These are phyloP conservation scores for Phthorimaea operculella DNA, from an alignment of 1,140 invertebrate genomes.

Conservation along the genomic window DNA sequence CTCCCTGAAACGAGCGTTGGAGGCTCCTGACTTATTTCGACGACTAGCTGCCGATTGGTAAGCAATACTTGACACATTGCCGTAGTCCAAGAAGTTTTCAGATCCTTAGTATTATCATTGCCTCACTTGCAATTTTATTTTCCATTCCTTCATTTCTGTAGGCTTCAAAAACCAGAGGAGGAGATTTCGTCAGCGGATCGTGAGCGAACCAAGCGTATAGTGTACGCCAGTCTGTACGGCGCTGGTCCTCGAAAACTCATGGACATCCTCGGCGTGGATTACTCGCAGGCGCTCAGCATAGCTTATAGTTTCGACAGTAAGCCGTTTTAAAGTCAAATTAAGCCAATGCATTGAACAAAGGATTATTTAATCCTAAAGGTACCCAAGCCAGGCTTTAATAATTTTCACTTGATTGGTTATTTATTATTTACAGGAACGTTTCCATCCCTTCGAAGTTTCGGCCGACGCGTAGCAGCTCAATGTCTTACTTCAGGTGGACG, in stretches of 20 bases:
- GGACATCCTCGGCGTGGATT: slow-evolving; percentile 64
- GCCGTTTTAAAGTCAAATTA: too few relatives aligned
- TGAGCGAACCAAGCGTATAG: slow-evolving; percentile 70
- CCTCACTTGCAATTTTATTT: too few relatives aligned
- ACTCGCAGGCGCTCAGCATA: slow-evolving; percentile 41
- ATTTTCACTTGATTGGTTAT: too few relatives aligned
- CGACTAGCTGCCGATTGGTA: slow-evolving; percentile 68
- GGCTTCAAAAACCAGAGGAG: slow-evolving; percentile 43
- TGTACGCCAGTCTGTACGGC: slow-evolving; percentile 73
- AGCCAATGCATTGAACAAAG: too few relatives aligned
- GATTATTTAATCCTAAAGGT: too few relatives aligned
- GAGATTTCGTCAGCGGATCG: slow-evolving; percentile 50
- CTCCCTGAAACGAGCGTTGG: slow-evolving; percentile 52
- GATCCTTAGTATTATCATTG: too few relatives aligned
- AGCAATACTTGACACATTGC: too few relatives aligned
- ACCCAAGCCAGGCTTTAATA: too few relatives aligned
- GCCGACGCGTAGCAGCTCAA: slow-evolving; percentile 46
- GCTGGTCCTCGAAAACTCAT: slow-evolving; percentile 67
- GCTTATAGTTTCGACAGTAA: slow-evolving; percentile 24
- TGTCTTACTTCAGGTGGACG: slow-evolving; percentile 47
- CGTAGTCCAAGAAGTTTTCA: too few relatives aligned
- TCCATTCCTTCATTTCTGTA: slow-evolving; percentile 15
- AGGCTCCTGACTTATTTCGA: slow-evolving; percentile 63
- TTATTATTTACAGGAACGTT: slow-evolving; percentile 52
- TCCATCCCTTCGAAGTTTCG: slow-evolving; percentile 64